These are phyloP conservation scores for Chiloscyllium plagiosum DNA, from an alignment of 2,113 vertebrate species.

Conservation along the genomic window DNA sequence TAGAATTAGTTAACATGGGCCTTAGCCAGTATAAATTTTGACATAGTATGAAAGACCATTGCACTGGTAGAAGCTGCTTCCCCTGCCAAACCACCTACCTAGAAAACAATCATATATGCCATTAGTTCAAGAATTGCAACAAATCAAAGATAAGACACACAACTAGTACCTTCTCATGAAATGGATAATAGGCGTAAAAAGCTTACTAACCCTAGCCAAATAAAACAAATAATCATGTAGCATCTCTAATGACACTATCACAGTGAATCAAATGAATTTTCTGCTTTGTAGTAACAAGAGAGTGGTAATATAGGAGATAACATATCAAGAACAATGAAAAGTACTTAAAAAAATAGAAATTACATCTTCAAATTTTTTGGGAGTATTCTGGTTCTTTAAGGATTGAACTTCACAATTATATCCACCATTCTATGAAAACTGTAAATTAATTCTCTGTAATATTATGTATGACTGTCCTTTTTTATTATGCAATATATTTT, in stretches of 20 bases:
- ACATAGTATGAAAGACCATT: background rate
- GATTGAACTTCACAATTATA: too few relatives aligned
- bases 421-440: too few relatives aligned
- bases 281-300: background rate
- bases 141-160: background rate
- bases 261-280: background rate
- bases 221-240: background rate
- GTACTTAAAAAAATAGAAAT: too few relatives aligned
- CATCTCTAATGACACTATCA: background rate
- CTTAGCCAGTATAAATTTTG: background rate
- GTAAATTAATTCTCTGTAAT: too few relatives aligned
- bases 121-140: background rate
- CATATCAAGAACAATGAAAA: too few relatives aligned
- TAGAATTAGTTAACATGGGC: background rate
- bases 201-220: background rate
- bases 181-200: background rate
- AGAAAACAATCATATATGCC: background rate
- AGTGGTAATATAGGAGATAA: background rate
- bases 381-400: too few relatives aligned
- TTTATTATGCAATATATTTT: too few relatives aligned
- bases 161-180: background rate
- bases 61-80: background rate
- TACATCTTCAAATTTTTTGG: too few relatives aligned
- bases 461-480: too few relatives aligned
- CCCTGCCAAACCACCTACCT: background rate